A percentile compares a stretch with the other conserved stretches of the same genome.
phyloP scores from a whole-genome alignment of 1,140 invertebrate genomes.

The Goniozus legneri region DNA sequence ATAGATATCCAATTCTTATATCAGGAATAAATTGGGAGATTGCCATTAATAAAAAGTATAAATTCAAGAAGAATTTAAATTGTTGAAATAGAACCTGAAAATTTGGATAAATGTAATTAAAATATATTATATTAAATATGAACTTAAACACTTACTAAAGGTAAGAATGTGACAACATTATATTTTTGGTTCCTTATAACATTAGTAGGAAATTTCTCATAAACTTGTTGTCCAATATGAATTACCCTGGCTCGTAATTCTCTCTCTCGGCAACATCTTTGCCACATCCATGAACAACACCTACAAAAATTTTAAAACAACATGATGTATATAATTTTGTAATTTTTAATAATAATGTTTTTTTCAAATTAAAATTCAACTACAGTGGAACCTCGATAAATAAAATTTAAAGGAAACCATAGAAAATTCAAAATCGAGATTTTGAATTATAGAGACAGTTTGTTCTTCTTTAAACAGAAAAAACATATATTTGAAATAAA shows the following conservation, averaged over 20 bases:
- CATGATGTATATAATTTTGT: no score
- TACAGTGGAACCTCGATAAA: no score
- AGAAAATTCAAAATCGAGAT: no score
- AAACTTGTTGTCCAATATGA: conserved; percentile 61
- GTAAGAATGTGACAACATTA: conserved; percentile 96
- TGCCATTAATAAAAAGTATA: conserved; percentile 98
- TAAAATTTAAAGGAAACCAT: no score
- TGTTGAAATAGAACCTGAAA: conserved; percentile 90
- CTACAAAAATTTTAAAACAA: no score
- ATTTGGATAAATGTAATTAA: conserved; percentile 15
- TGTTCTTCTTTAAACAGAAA: no score
- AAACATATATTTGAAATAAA: no score
- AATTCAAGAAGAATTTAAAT: conserved; percentile 98
- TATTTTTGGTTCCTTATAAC: conserved; percentile 99
- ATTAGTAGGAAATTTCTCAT: conserved; percentile 88
- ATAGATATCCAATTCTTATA: conserved; percentile 93
- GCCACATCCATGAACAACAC: conserved; percentile 64
- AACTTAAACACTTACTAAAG: conserved; percentile 65
- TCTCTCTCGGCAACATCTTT: conserved; percentile 65
- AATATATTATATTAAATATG: neutral
- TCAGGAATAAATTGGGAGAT: conserved; percentile 96
- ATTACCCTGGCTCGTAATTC: conserved; percentile 66
- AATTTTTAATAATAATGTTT: no score
- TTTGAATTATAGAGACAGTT: no score
- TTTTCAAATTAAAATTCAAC: no score